These are phyloP conservation scores for Megaceryle maxima DNA, from an alignment of 2,113 vertebrate species.

Conservation along the genomic window DNA sequence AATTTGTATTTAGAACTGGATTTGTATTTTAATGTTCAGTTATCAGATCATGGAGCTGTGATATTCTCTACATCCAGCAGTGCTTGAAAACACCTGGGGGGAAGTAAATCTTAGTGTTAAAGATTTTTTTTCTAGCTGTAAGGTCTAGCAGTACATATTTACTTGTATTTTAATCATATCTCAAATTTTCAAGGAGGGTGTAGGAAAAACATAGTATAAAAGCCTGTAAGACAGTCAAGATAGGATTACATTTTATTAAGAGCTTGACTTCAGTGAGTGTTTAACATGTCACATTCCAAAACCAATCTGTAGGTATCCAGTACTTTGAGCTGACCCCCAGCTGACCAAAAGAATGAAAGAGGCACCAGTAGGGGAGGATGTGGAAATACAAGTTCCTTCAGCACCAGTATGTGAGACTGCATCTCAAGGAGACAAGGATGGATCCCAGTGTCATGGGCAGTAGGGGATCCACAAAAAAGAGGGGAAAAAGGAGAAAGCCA, in stretches of 20 bases:
- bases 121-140: not conserved
- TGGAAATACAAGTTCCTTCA: not conserved
- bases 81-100: not conserved
- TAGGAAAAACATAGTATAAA: not conserved
- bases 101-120: not conserved
- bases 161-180: not conserved
- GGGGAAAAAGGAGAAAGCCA: not conserved
- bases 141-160: not conserved
- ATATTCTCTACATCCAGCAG: not conserved
- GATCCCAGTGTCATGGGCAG: not conserved
- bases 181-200: not conserved
- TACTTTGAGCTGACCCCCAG: not conserved
- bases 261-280: not conserved
- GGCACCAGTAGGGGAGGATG: fast-evolving
- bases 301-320: not conserved
- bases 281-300: not conserved
- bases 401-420: not conserved
- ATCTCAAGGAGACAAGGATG: not conserved
- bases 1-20: not conserved
- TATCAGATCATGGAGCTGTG: not conserved
- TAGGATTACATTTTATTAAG: not conserved
- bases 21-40: not conserved
- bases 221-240: not conserved
- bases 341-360: not conserved
- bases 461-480: not conserved